Evolutionary conservation across 2,797 vertebrate genomes (phyloP).

Genomic region (Hydrolagus colliei): DNA sequence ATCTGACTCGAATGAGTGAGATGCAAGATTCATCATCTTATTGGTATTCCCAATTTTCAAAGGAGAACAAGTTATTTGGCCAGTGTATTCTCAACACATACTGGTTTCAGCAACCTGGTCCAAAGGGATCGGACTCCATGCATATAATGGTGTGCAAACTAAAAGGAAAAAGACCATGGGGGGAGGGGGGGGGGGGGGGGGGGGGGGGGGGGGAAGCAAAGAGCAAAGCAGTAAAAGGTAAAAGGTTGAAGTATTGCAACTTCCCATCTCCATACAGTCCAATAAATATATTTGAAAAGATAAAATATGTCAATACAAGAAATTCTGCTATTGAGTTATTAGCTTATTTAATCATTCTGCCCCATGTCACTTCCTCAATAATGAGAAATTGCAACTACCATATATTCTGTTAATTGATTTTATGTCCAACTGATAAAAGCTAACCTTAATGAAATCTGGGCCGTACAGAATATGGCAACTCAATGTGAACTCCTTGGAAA

Average conservation of each 20-base stretch:
- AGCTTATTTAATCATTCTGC: no score
- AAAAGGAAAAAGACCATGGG: no score
- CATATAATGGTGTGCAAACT: no score
- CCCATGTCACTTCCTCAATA: neutral
- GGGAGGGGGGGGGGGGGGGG: neutral
- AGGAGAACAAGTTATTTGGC: no score
- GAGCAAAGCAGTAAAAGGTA: neutral
- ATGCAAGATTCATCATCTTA: no score
- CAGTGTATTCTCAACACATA: no score
- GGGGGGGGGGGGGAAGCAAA: neutral
- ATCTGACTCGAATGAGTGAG: neutral
- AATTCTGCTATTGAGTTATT: no score
- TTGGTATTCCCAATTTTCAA: no score
- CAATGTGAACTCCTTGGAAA: neutral
- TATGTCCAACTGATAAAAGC: neutral
- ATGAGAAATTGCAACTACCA: neutral
- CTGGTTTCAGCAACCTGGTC: no score
- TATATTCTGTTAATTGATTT: neutral
- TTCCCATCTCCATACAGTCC: no score
- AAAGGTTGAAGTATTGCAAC: neutral
- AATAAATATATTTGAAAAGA: no score
- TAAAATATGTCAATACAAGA: no score
- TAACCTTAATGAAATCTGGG: neutral
- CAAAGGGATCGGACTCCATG: rapidly evolving
- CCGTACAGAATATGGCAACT: neutral